These are phyloP conservation scores for Plestiodon gilberti DNA, from an alignment of 2,113 vertebrate species.

Conservation along the genomic window DNA sequence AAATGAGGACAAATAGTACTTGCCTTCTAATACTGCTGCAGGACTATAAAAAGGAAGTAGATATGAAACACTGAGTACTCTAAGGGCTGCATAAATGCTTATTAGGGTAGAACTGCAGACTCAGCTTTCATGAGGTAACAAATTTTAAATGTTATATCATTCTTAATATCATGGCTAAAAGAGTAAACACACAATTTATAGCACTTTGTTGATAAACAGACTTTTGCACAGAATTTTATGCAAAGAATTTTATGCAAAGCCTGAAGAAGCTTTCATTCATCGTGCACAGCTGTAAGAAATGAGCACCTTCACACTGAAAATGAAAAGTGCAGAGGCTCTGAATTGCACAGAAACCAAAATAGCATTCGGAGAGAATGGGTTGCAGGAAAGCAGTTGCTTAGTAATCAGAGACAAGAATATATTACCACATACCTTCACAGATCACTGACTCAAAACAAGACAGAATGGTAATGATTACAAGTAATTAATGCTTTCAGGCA, in stretches of 20 bases:
- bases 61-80: not conserved
- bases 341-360: not conserved
- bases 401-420: not conserved
- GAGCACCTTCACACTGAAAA: not conserved
- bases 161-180: not conserved
- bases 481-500: not conserved
- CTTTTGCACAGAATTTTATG: not conserved
- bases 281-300: not conserved
- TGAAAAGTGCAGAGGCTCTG: not conserved
- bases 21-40: not conserved
- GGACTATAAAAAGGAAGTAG: not conserved
- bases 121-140: not conserved
- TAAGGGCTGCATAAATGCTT: not conserved
- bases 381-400: not conserved
- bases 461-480: constrained; percentile 2
- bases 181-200: not conserved
- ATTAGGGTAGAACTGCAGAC: not conserved
- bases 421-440: not conserved
- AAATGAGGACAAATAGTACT: not conserved
- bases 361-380: not conserved
- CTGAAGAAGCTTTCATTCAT: not conserved
- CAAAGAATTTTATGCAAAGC: not conserved
- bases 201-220: not conserved
- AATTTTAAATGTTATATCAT: not conserved
- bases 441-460: constrained; percentile 13